Evolutionary conservation across 2,888 invertebrate species (phyloP).

Genomic region (Acleris literana): DNA sequence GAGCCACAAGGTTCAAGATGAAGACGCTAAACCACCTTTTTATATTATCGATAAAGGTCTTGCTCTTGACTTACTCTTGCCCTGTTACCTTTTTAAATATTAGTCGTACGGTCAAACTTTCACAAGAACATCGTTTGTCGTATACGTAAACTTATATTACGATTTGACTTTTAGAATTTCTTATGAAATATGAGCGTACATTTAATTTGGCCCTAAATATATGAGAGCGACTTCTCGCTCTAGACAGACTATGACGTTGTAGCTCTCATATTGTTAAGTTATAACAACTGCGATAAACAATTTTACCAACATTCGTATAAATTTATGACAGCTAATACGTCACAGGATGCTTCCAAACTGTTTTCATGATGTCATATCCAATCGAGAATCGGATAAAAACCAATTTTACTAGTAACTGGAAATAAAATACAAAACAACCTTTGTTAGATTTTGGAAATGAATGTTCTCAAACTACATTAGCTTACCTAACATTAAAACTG

Average conservation of each 20-base stretch:
- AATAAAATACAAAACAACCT: slow-evolving; percentile 11
- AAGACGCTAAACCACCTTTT: background rate
- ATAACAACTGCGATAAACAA: slow-evolving; percentile 22
- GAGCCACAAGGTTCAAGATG: background rate
- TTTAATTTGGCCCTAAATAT: no score
- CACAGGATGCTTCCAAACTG: background rate
- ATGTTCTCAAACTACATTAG: slow-evolving; percentile 53
- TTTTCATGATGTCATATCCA: no score
- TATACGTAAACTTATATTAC: no score
- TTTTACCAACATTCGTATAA: slow-evolving; percentile 12
- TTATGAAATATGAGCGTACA: no score
- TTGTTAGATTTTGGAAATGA: slow-evolving; percentile 35
- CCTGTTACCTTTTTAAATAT: no score
- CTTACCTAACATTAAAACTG: slow-evolving; percentile 66
- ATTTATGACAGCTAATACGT: slow-evolving; percentile 6
- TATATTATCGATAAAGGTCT: background rate
- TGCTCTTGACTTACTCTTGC: no score
- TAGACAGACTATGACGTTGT: no score
- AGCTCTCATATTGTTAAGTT: background rate
- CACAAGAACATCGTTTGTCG: no score
- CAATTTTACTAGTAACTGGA: slow-evolving; percentile 2
- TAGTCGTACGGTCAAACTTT: no score
- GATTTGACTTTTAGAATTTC: no score
- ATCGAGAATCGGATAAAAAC: no score
- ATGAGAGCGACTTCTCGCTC: no score